phyloP scores from a whole-genome alignment of 2,797 vertebrate genomes.

The Pseudocheirus occidentalis region DNA sequence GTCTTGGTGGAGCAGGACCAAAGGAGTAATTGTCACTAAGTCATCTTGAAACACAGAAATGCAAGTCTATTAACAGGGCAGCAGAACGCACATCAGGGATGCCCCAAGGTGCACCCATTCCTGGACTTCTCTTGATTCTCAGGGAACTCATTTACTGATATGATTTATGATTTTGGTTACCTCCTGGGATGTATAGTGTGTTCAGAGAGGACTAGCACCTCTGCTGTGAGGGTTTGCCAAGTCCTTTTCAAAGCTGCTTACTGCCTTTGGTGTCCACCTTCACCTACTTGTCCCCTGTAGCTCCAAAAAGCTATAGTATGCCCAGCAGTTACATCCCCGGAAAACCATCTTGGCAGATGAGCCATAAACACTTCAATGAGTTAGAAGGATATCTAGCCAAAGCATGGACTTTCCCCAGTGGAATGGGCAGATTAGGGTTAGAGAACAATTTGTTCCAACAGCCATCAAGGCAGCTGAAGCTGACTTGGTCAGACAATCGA shows the following conservation, averaged over 20 bases:
- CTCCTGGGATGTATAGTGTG: background rate
- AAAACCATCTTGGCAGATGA: background rate
- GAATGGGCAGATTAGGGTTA: background rate
- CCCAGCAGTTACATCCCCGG: background rate
- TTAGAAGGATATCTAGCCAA: background rate
- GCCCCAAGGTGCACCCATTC: background rate
- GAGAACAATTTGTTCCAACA: background rate
- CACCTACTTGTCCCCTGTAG: background rate
- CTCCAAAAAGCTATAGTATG: background rate
- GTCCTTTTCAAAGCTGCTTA: background rate
- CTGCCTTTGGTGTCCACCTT: background rate
- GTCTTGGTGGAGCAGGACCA: background rate
- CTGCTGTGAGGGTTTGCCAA: background rate
- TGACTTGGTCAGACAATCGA: background rate
- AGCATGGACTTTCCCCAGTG: background rate
- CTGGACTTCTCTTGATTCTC: background rate
- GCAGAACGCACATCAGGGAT: no score
- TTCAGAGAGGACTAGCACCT: background rate
- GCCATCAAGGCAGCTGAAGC: background rate
- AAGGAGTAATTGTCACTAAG: background rate
- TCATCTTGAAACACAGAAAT: background rate
- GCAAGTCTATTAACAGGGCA: background rate
- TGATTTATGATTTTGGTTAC: background rate
- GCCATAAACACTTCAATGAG: background rate
- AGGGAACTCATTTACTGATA: background rate